Percentiles rank a stretch among this genome's conserved stretches.
Conservation (phyloP, 2,113 vertebrate genomes). For the Nannospalax galili region DNA sequence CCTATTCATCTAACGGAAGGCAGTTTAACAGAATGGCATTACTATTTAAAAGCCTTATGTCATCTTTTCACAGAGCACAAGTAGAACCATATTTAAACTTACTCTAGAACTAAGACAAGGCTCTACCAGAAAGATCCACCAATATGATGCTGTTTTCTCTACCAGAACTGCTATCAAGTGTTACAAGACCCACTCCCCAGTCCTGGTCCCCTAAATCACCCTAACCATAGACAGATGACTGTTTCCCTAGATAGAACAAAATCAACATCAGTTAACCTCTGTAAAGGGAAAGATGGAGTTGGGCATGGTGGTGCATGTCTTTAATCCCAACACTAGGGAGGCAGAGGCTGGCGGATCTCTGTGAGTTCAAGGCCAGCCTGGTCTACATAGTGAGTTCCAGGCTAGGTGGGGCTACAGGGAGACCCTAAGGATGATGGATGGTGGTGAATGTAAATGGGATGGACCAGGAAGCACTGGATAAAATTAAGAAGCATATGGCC, state of each 20-base stretch:
- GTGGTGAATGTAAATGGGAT: not conserved
- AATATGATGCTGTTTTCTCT: not conserved
- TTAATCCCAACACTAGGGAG: no score
- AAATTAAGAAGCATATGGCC: not conserved
- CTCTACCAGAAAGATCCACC: not conserved
- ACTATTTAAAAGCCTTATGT: not conserved
- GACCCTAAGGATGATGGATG: no score
- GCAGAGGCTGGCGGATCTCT: no score
- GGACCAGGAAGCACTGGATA: not conserved
- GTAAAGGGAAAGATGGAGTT: not conserved
- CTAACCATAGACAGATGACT: not conserved
- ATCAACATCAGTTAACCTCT: not conserved
- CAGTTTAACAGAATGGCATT: not conserved
- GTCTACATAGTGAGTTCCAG: no score
- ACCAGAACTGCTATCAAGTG: not conserved
- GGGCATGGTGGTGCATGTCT: no score
- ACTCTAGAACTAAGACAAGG: not conserved
- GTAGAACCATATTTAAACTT: not conserved
- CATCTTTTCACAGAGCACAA: not conserved
- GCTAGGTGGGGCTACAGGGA: no score
- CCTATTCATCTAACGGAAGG: not conserved
- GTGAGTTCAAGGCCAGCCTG: no score
- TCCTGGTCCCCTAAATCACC: no score
- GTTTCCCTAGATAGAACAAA: not conserved
- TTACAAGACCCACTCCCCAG: not conserved